Percentiles rank a stretch among this genome's conserved stretches.
Evolutionary conservation across 2,113 vertebrate genomes (phyloP).

Genomic region (Dipodomys stephensi): DNA sequence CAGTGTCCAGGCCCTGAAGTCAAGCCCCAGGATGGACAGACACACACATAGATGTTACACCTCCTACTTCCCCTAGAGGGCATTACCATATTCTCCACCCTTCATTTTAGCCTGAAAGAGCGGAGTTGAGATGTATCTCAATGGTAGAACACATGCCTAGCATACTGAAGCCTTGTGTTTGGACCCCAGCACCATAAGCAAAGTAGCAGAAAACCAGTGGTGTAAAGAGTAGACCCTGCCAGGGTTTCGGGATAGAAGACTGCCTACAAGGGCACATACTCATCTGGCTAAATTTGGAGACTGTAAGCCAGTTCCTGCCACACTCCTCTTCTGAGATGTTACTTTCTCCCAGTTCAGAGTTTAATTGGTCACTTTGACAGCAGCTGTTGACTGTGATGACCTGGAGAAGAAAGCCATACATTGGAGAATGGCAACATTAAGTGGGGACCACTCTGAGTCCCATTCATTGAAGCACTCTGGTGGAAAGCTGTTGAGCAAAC

Average conservation of each 20-base stretch:
- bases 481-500: not conserved
- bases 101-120: not conserved
- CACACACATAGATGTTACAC: no score
- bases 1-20: no score
- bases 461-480: not conserved
- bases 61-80: not conserved
- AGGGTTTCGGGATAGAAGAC: not conserved
- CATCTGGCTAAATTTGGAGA: conserved; percentile 92
- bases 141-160: no score
- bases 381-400: conserved; percentile 87
- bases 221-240: not conserved
- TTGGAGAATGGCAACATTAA: not conserved
- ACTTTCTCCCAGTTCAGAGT: conserved; percentile 83
- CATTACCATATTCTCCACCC: not conserved
- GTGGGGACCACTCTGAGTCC: not conserved
- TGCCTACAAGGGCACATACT: conserved; percentile 87
- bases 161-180: no score
- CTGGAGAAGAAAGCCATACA: conserved; percentile 75
- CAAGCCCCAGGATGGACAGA: no score
- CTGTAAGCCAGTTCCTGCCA: conserved; percentile 88
- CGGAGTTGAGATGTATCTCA: not conserved
- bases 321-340: conserved; percentile 69
- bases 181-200: no score
- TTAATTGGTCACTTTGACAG: conserved; percentile 82
- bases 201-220: not conserved